These are phyloP conservation scores for Ranitomeya variabilis DNA, from an alignment of 2,113 vertebrate genomes.

Conservation along the genomic window DNA sequence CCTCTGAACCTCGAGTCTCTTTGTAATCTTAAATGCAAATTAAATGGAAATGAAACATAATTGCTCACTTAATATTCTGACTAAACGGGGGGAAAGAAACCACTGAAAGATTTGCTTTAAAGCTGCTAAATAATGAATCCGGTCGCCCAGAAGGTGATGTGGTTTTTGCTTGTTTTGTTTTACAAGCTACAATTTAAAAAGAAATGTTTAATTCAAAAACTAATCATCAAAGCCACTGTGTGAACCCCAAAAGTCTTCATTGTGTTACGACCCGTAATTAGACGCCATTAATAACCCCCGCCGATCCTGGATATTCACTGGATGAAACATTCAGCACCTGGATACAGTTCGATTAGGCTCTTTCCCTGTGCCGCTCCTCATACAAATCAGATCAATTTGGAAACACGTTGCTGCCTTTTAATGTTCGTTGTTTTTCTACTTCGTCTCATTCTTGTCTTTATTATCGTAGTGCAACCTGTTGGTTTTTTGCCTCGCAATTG, in stretches of 20 bases:
- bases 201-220: constrained; percentile 28
- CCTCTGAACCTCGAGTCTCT: neutral
- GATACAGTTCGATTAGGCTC: neutral
- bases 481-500: too few relatives aligned
- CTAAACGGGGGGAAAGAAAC: neutral
- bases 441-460: too few relatives aligned
- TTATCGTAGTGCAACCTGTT: too few relatives aligned
- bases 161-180: neutral
- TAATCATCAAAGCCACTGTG: constrained; percentile 34
- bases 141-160: constrained; percentile 21
- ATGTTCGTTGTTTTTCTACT: too few relatives aligned
- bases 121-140: constrained; percentile 11
- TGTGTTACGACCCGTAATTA: constrained; percentile 29
- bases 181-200: constrained; percentile 8
- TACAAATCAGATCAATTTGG: too few relatives aligned
- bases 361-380: neutral
- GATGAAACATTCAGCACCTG: constrained; percentile 21
- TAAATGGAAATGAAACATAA: constrained; percentile 18
- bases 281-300: constrained; percentile 31
- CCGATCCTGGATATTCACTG: neutral
- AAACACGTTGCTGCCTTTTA: too few relatives aligned
- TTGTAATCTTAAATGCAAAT: neutral
- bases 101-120: neutral
- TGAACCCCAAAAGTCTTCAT: constrained; percentile 26
- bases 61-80: constrained; percentile 11